phyloP scores from a whole-genome alignment of 64 coral and sea anemone species.

The Astreopora myriophthalma region DNA sequence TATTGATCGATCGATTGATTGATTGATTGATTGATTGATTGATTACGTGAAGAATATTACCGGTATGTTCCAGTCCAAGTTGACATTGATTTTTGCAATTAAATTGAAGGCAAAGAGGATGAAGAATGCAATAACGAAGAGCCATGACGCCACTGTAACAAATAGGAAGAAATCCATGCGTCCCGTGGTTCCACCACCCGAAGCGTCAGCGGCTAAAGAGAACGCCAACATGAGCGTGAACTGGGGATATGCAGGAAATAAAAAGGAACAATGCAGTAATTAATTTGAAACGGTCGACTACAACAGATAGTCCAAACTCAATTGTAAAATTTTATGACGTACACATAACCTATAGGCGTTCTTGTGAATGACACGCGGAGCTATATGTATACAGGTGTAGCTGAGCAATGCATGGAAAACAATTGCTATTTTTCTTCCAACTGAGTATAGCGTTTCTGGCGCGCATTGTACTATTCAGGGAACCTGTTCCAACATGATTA shows the following conservation, averaged over 20 bases:
- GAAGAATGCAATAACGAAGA: constrained; percentile 77
- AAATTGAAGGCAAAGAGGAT: constrained; percentile 61
- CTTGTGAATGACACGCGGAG: no score
- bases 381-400: no score
- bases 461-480: no score
- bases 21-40: neutral
- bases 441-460: no score
- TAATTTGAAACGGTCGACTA: neutral
- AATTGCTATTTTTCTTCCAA: no score
- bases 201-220: neutral
- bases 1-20: neutral
- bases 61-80: constrained; percentile 66
- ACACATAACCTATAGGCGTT: no score
- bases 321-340: no score
- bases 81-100: constrained; percentile 60
- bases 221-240: constrained; percentile 17
- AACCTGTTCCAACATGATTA: no score
- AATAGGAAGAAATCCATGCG: constrained; percentile 94
- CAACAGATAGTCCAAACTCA: no score
- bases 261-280: neutral
- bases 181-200: no score
- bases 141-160: constrained; percentile 88
- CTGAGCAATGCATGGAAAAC: no score
- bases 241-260: neutral
- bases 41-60: constrained; percentile 26